Base-by-base conservation (phyloP, 2,888 invertebrate genomes). In the Drosophila subquinaria region DNA sequence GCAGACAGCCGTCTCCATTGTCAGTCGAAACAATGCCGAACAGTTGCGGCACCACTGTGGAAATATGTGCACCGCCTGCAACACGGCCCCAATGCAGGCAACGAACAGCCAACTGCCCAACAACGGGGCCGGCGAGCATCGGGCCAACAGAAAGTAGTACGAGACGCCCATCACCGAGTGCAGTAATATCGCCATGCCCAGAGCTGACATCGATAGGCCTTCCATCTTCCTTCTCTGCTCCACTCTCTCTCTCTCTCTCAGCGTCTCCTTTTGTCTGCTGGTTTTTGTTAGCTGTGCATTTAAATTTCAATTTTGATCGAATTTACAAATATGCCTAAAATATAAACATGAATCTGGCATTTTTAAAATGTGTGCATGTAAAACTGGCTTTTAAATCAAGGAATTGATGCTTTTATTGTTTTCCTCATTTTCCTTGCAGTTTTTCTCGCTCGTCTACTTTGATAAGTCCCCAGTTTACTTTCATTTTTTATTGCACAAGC, bases 41-140 rank as follows among this genome's bases (percentile, higher is more conserved):
- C 47, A 56, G 27, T 53, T 55, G 66, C 23, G 3, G 9, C 63
- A 59, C 55, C 73, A 65, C 9, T 53, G 42, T 11, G 80, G 83
- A 13, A 70, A 56, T 17, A 80, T 50, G 15, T 60, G 69, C 8
- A 87, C 69, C 20, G 62, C 59, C 15, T 69, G 76, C 27, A 83
- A 61, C 6, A 84, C 52, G 10, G 71, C 51, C 1, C 67, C 66
- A 27, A 83, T 69, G 51, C 87, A 64, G 27, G 70, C 89, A 4
- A 89, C 50, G 30, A 89, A 83, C 17, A 89, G 68, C 83, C 89
- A 83, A 27, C 73, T 76, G 47, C 83, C 89, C n/a, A 83, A 17
- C 0, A 69, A 48, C 1, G 83, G 82, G 0, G 69, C 67, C 13
- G 83, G 81, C 0, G 78, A 53, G 38, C 71, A 63, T 13, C 67